Evolutionary conservation across 1,140 invertebrate species (phyloP).

Genomic region (Schmidtea mediterranea): DNA sequence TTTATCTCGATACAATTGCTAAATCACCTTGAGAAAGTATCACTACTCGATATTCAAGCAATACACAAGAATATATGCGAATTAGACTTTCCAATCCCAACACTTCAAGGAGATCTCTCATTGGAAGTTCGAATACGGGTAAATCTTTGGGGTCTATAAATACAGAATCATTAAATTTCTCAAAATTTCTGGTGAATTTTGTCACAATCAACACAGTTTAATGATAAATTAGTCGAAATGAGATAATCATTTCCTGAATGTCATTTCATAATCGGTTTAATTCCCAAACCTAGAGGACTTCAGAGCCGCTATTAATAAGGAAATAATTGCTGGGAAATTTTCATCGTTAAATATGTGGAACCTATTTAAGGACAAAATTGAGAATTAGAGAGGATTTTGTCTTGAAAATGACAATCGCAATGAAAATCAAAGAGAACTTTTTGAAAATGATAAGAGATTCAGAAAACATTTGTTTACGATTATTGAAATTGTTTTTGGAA

Average conservation of each 20-base stretch:
- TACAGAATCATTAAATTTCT: not conserved
- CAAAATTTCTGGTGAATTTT: conserved; percentile 37
- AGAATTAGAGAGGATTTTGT: too few species aligned
- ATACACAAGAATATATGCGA: conserved; percentile 69
- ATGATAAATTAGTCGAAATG: conserved; percentile 49
- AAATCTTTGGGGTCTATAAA: conserved; percentile 36
- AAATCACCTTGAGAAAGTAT: conserved; percentile 53
- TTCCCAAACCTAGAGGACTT: conserved; percentile 17
- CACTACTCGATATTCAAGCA: conserved; percentile 83
- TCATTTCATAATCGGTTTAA: conserved; percentile 22
- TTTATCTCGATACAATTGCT: not conserved
- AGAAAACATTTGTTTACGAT: too few species aligned
- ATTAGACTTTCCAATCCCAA: conserved; percentile 65
- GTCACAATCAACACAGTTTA: conserved; percentile 74
- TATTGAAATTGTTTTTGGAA: too few species aligned
- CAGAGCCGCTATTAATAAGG: not conserved
- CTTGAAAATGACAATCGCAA: too few species aligned
- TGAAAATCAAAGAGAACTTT: too few species aligned
- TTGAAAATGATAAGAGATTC: too few species aligned
- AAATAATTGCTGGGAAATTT: conserved; percentile 6
- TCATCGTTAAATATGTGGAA: too few species aligned
- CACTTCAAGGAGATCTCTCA: conserved; percentile 53
- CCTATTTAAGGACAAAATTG: too few species aligned
- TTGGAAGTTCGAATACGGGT: conserved; percentile 68
- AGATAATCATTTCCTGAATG: conserved; percentile 13